phyloP scores from a whole-genome alignment of 2,888 invertebrate species.

The Melanotus villosus region DNA sequence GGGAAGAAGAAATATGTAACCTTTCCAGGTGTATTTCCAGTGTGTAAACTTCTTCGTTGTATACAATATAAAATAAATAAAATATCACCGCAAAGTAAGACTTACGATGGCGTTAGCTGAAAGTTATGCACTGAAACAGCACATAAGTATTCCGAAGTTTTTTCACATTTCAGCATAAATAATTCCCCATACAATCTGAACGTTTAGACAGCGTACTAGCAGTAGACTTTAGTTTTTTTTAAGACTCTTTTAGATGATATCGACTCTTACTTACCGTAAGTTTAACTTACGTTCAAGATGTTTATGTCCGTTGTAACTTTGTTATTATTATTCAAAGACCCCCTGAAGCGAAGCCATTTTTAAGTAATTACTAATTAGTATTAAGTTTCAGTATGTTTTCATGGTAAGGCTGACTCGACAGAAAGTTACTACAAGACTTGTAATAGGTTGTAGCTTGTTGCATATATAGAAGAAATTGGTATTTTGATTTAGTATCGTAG shows the following conservation, averaged over 20 bases:
- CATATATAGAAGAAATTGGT: neutral
- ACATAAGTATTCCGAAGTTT: neutral
- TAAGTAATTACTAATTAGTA: constrained; percentile 30
- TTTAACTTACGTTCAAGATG: constrained; percentile 7
- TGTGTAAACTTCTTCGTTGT: too few relatives aligned
- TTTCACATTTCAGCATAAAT: constrained; percentile 12
- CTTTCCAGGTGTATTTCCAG: too few relatives aligned
- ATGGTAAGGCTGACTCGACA: constrained; percentile 2
- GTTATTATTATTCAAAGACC: constrained; percentile 18
- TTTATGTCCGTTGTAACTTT: constrained; percentile 12
- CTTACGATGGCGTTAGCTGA: neutral
- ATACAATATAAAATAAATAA: constrained; percentile 3
- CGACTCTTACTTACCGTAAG: neutral
- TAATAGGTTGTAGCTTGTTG: constrained; percentile 4
- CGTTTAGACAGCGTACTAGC: constrained; percentile 6
- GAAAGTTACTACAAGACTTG: neutral
- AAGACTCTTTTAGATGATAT: constrained; percentile 13
- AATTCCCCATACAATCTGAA: neutral
- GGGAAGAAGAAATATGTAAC: too few relatives aligned
- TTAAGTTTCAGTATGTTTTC: constrained; percentile 19
- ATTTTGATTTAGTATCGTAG: neutral
- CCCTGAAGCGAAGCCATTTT: constrained; percentile 22
- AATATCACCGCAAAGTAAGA: neutral
- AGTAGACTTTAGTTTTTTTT: constrained; percentile 1
- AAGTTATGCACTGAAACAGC: neutral